These are phyloP conservation scores for Thamnaconus septentrionalis DNA, from an alignment of 2,113 vertebrate genomes.

Conservation along the genomic window DNA sequence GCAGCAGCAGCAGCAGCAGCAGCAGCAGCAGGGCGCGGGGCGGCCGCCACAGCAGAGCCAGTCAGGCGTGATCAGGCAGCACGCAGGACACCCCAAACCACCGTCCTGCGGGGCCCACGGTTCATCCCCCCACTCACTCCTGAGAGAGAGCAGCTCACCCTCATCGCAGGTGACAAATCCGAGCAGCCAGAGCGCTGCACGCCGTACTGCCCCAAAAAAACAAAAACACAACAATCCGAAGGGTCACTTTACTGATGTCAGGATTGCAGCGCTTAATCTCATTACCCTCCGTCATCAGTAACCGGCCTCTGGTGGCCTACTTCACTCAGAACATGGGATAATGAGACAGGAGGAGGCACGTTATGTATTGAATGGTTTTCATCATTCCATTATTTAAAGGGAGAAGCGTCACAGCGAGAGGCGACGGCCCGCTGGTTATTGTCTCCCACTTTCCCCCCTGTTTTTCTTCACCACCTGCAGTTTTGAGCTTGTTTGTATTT, in stretches of 20 bases:
- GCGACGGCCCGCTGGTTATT: background rate
- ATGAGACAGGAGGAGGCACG: slow-evolving; percentile 5
- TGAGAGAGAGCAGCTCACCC: slow-evolving; percentile 68
- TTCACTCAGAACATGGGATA: background rate
- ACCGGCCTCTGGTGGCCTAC: background rate
- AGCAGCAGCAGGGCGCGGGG: slow-evolving; percentile 69
- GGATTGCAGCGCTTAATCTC: background rate
- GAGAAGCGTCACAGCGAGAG: background rate
- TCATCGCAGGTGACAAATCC: slow-evolving; percentile 76
- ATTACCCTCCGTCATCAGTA: slow-evolving; percentile 9
- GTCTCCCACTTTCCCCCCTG: background rate
- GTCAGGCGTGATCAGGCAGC: slow-evolving; percentile 64
- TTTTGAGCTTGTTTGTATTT: background rate
- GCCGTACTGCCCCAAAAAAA: background rate
- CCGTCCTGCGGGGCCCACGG: slow-evolving; percentile 55
- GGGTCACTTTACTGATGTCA: background rate
- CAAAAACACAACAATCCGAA: background rate
- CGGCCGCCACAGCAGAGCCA: slow-evolving; percentile 47
- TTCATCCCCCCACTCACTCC: slow-evolving; percentile 58
- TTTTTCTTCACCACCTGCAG: background rate
- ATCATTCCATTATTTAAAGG: background rate
- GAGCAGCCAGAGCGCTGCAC: background rate
- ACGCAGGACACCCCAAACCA: slow-evolving; percentile 63
- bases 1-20: slow-evolving; percentile 48
- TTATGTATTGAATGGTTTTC: background rate